These are phyloP conservation scores for Myopa tessellatipennis DNA, from an alignment of 2,888 invertebrate genomes.

Conservation along the genomic window DNA sequence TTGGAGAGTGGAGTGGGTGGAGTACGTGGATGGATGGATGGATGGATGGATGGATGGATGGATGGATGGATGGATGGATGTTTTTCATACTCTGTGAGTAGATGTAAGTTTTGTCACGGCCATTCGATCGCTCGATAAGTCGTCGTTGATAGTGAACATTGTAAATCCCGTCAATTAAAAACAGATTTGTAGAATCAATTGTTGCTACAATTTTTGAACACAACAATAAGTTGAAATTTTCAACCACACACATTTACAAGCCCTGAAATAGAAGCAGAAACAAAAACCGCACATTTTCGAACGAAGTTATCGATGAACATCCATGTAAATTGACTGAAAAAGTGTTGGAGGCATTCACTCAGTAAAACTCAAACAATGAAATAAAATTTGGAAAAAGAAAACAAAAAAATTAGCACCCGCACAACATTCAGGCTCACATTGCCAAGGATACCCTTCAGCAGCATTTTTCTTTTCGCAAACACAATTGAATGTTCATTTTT, in stretches of 20 bases:
- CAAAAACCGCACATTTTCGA: not conserved
- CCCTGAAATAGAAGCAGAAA: not conserved
- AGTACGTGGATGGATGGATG: too few relatives aligned
- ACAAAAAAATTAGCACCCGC: conserved; percentile 19
- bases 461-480: conserved; percentile 20
- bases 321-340: conserved; percentile 44
- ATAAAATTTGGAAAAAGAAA: conserved; percentile 30
- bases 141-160: too few relatives aligned
- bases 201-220: too few relatives aligned
- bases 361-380: conserved; percentile 27
- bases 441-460: not conserved
- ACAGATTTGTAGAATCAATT: too few relatives aligned
- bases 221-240: conserved; percentile 22
- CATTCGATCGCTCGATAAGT: too few relatives aligned
- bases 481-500: conserved; percentile 17
- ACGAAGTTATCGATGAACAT: conserved; percentile 40
- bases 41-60: too few relatives aligned
- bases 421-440: conserved; percentile 22
- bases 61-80: too few relatives aligned
- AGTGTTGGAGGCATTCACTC: conserved; percentile 24
- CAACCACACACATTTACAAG: not conserved
- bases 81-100: too few relatives aligned
- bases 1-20: too few relatives aligned
- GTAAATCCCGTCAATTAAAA: too few relatives aligned
- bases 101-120: too few relatives aligned